Base-by-base conservation (phyloP, 2,888 invertebrate species). In the Trypoxylon attenuatum region DNA sequence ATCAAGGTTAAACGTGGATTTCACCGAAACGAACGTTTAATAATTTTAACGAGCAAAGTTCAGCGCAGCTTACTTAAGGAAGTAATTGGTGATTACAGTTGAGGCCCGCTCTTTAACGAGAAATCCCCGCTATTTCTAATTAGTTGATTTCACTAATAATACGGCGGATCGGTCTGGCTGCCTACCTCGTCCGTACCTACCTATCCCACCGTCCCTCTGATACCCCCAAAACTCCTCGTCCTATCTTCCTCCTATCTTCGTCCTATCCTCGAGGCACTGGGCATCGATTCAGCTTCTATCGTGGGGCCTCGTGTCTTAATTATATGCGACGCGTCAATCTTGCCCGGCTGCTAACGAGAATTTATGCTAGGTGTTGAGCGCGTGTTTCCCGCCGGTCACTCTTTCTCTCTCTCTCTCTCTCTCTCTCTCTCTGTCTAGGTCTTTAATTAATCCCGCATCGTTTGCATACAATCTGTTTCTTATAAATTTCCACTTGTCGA, bases 11-110 rank as follows among this genome's bases (percentile, higher is more conserved):
- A 69, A 69, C 42, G 53, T 60, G 43, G 68, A 66, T 57, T 60
- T 56, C 60, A 60, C 57, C 59, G 65, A 56, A 51, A 61, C 60
- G 60, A 61, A 58, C 71, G 73, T 74, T 74, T 74, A 73, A 74
- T 74, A 74, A 74, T 74, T 74, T 74, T 74, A 74, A 74, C 67
- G 74, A 74, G 74, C 71, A 63, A 73, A 74, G 73, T 74, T 74
- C 71, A 72, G 62, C 66, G 58, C 70, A 60, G 74, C 68, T 73
- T 73, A 64, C 67, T 71, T 73, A 71, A 73, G 73, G 66, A 73
- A 74, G 71, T 74, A 74, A 74, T 73, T 74, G 74, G 74, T 66
- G 73, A 74, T 73, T 74, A 71, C 71, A 60, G 71, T 63, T 67
- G 55, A 53, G 59, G 60, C 65, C 59, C 62, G 65, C 68, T 74